Conservation (phyloP, 1,140 invertebrate species). For the Lasioglossum baleicum region DNA sequence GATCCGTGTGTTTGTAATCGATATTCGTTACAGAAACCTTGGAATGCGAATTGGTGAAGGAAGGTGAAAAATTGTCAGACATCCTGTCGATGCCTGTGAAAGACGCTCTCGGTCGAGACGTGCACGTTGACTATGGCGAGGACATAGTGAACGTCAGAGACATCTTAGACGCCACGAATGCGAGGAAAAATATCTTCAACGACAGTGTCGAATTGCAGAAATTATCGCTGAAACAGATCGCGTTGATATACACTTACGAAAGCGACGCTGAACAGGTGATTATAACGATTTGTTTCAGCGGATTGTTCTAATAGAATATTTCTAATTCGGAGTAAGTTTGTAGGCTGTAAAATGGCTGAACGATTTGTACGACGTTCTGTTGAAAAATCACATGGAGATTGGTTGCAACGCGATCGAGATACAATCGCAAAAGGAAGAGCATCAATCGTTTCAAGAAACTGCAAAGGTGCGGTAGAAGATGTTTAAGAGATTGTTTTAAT, state of each 20-base stretch:
- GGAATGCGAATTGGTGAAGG: conserved; percentile 85
- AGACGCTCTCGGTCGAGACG: conserved; percentile 87
- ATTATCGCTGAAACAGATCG: conserved; percentile 87
- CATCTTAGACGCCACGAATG: conserved; percentile 84
- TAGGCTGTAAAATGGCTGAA: conserved; percentile 88
- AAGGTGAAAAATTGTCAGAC: conserved; percentile 89
- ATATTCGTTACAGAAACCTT: too few relatives aligned
- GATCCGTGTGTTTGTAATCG: too few relatives aligned
- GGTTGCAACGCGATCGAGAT: conserved; percentile 87
- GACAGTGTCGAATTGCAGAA: conserved; percentile 87
- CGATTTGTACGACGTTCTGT: conserved; percentile 86
- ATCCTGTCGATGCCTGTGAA: conserved; percentile 90
- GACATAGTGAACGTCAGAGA: conserved; percentile 87
- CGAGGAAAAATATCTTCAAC: conserved; percentile 84
- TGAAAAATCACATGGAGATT: conserved; percentile 86
- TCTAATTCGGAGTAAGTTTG: not conserved
- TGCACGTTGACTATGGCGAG: conserved; percentile 85
- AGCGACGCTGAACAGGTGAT: conserved; percentile 85
- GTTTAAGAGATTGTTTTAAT: too few relatives aligned
- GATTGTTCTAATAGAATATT: too few relatives aligned
- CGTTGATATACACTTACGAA: conserved; percentile 88
- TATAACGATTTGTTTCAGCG: not conserved
- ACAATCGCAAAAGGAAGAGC: conserved; percentile 87
- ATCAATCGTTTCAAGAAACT: conserved; percentile 88
- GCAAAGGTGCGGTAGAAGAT: conserved; percentile 82